A percentile compares a stretch with the other conserved stretches of the same genome.
Evolutionary conservation across 1,140 invertebrate species (phyloP).

Genomic region (Drosophila repletoides): DNA sequence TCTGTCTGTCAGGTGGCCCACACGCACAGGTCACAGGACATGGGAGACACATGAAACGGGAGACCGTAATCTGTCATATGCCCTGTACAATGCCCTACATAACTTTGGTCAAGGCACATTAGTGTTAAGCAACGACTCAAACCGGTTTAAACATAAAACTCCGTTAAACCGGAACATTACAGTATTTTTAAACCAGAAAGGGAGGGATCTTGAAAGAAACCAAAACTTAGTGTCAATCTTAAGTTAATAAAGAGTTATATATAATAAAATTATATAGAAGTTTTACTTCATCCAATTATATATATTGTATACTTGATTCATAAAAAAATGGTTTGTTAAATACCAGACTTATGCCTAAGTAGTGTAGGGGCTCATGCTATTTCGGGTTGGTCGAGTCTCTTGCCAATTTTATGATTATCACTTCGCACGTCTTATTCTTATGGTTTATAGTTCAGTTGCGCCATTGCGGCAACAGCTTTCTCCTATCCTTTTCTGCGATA

Average conservation of each 20-base stretch:
- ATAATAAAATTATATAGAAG: too few species aligned
- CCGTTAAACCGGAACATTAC: too few species aligned
- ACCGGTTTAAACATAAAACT: too few species aligned
- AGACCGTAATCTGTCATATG: conserved; percentile 61
- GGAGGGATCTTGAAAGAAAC: too few species aligned
- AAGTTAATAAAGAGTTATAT: too few species aligned
- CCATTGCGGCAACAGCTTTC: conserved; percentile 35
- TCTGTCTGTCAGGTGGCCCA: conserved; percentile 21
- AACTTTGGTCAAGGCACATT: not conserved
- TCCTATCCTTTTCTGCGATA: not conserved
- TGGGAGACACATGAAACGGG: not conserved
- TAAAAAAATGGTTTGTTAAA: too few species aligned
- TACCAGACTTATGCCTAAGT: too few species aligned
- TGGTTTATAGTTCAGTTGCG: conserved; percentile 62
- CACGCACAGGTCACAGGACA: conserved; percentile 10
- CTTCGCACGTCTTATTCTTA: conserved; percentile 64
- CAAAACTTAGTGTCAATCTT: too few species aligned
- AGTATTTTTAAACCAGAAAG: not conserved
- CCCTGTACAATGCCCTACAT: conserved; percentile 12
- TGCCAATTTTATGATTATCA: conserved; percentile 58
- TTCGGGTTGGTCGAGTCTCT: conserved; percentile 2
- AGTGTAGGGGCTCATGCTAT: not conserved
- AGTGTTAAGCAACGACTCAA: too few species aligned
- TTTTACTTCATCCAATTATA: too few species aligned
- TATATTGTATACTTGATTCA: too few species aligned